These are phyloP conservation scores for Pyrgilauda ruficollis DNA, from an alignment of 2,113 vertebrate species.

Conservation along the genomic window DNA sequence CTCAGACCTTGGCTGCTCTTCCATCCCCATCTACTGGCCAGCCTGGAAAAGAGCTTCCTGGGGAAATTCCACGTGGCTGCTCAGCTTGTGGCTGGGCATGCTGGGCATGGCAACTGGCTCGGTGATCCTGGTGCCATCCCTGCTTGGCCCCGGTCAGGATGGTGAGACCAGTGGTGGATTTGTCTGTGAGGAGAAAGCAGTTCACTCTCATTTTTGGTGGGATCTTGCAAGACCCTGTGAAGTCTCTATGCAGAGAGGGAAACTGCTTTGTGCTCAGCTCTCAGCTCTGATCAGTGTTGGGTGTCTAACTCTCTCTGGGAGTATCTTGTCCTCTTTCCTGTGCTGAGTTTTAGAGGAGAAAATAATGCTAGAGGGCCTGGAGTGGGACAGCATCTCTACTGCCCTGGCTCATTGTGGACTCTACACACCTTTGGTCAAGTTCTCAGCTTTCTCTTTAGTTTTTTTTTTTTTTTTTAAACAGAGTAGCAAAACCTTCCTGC, in stretches of 20 bases:
- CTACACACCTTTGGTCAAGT: rapidly evolving
- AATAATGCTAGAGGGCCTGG: background rate
- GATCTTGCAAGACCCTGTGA: background rate
- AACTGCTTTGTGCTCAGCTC: background rate
- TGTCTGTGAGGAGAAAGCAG: background rate
- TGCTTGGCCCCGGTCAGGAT: background rate
- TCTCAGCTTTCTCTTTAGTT: background rate
- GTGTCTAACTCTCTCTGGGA: background rate
- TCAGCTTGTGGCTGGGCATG: rapidly evolving
- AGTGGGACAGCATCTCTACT: rapidly evolving
- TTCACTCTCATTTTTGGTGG: background rate
- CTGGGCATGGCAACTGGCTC: too few species aligned
- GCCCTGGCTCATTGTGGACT: rapidly evolving
- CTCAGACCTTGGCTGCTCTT: slow-evolving; percentile 37
- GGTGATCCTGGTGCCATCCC: background rate
- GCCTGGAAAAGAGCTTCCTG: background rate
- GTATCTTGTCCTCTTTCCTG: background rate
- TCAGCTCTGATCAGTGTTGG: rapidly evolving
- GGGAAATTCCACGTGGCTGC: rapidly evolving
- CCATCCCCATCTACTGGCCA: slow-evolving; percentile 60
- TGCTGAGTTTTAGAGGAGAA: background rate
- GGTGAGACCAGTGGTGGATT: background rate
- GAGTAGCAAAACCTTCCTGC: background rate
- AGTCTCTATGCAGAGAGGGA: rapidly evolving
- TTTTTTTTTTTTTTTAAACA: background rate